These are phyloP conservation scores for Propithecus perrieri DNA, from an alignment of 2,797 vertebrate species.

Conservation along the genomic window DNA sequence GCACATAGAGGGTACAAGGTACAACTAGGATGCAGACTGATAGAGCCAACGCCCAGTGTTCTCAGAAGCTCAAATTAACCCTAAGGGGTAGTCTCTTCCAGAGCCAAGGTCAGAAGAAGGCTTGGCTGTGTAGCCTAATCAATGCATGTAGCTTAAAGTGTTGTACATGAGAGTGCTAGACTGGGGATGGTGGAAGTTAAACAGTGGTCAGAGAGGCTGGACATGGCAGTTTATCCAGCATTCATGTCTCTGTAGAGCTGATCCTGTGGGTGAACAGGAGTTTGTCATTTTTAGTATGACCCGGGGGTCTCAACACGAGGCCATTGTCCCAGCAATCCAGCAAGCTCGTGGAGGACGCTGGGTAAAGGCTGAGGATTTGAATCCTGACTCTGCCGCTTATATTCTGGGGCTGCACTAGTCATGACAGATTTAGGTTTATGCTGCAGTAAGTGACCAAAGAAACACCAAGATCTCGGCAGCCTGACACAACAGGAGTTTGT, in stretches of 20 bases:
- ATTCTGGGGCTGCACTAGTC: not conserved
- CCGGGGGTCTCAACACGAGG: rapidly evolving
- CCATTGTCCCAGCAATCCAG: not conserved
- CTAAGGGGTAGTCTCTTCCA: not conserved
- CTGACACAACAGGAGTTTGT: not conserved
- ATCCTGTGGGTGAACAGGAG: not conserved
- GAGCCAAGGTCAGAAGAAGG: not conserved
- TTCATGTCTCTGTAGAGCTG: not conserved
- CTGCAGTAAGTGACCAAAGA: not conserved
- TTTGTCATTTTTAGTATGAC: not conserved
- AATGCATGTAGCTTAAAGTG: no score
- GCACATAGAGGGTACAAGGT: no score
- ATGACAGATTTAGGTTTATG: not conserved
- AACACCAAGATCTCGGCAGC: not conserved
- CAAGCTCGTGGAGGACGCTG: not conserved
- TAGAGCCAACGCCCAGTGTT: rapidly evolving
- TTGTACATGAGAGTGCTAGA: not conserved
- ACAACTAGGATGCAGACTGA: not conserved
- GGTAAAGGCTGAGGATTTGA: not conserved
- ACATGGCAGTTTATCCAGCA: not conserved
- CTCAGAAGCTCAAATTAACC: not conserved
- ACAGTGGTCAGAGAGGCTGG: not conserved
- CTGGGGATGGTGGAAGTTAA: not conserved
- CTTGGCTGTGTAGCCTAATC: not conserved
- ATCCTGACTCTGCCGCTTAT: not conserved